Conservation (phyloP, 2,113 vertebrate genomes). For the Steatornis caripensis region DNA sequence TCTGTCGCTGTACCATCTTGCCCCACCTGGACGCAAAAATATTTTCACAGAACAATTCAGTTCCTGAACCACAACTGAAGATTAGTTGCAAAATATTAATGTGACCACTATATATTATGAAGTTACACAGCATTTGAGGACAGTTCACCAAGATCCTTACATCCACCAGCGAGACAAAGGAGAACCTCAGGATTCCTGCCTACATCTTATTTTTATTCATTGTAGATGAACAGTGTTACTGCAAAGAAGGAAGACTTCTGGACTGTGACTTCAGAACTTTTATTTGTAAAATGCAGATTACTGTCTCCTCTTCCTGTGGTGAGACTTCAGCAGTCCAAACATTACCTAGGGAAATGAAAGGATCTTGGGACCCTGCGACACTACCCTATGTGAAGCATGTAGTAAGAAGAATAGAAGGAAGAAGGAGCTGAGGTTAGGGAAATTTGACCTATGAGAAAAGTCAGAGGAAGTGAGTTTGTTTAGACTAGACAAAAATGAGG, state of each 20-base stretch:
- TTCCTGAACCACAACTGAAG: not conserved
- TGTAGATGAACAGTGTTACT: not conserved
- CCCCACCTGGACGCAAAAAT: not conserved
- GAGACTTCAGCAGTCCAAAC: not conserved
- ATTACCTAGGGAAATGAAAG: not conserved
- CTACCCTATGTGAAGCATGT: not conserved
- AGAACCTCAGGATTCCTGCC: not conserved
- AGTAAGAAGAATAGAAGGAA: slow-evolving; percentile 6
- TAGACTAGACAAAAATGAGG: not conserved
- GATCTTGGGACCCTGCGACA: not conserved
- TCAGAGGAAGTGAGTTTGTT: slow-evolving; percentile 18
- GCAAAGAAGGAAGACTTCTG: not conserved
- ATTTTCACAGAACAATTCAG: not conserved
- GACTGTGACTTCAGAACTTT: not conserved
- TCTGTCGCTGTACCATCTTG: not conserved
- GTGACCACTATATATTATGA: not conserved
- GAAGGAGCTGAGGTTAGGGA: not conserved
- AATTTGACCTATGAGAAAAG: not conserved
- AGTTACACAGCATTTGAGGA: not conserved
- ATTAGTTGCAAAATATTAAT: not conserved
- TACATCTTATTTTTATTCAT: not conserved
- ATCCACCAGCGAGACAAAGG: not conserved
- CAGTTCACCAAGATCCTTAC: not conserved
- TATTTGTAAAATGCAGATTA: not conserved
- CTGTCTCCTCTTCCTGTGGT: not conserved